These are phyloP conservation scores for Furcula furcula DNA, from an alignment of 2,888 invertebrate genomes.

Conservation along the genomic window DNA sequence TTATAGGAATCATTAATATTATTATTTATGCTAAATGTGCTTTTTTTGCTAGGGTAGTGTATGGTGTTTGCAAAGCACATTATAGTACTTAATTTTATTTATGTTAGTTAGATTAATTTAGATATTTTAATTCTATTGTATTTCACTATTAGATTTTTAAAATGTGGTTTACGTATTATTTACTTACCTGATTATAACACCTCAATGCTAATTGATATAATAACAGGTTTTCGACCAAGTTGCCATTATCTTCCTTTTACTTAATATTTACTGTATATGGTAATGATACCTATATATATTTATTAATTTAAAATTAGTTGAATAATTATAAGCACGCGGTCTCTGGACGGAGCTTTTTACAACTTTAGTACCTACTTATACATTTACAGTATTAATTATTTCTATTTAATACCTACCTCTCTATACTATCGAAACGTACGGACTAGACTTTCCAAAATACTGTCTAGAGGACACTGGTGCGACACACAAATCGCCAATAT, in stretches of 20 bases:
- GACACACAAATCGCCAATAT: slow-evolving; percentile 53
- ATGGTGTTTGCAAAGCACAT: slow-evolving; percentile 11
- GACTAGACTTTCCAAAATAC: slow-evolving; percentile 31
- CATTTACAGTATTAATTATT: slow-evolving; percentile 38
- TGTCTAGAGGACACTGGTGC: slow-evolving; percentile 60
- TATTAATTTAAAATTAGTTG: slow-evolving; percentile 25
- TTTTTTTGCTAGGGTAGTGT: slow-evolving; percentile 20
- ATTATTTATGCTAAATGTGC: slow-evolving; percentile 22
- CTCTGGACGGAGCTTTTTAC: slow-evolving; percentile 51
- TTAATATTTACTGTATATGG: slow-evolving; percentile 7
- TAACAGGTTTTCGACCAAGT: no score
- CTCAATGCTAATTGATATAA: no score
- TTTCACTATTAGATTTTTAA: no score
- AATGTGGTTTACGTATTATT: no score
- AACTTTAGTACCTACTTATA: slow-evolving; percentile 36
- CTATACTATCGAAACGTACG: slow-evolving; percentile 34
- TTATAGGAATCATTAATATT: no score
- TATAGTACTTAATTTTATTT: no score
- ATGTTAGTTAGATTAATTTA: slow-evolving; percentile 22
- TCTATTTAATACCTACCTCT: slow-evolving; percentile 25
- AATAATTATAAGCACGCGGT: slow-evolving; percentile 37
- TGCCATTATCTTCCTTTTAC: slow-evolving; percentile 1
- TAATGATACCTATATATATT: slow-evolving; percentile 14
- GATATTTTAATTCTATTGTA: no score
- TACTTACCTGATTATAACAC: no score